These are phyloP conservation scores for Hemistola chrysoprasaria DNA, from an alignment of 2,888 invertebrate genomes.

Conservation along the genomic window DNA sequence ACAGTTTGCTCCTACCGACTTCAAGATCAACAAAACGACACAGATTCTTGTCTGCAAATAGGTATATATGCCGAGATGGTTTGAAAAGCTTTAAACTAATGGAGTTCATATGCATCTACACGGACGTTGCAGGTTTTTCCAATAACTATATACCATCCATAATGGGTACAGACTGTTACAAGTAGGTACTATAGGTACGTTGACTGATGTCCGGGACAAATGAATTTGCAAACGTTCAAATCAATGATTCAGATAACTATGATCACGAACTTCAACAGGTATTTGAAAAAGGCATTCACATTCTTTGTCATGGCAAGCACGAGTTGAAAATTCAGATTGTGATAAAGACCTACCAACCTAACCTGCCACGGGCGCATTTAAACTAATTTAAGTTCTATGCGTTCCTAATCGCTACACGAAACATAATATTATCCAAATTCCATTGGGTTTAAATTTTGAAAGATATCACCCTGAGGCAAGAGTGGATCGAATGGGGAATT, in stretches of 20 bases:
- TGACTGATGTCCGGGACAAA: constrained; percentile 34
- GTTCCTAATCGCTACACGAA: constrained; percentile 29
- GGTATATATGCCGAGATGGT: constrained; percentile 15
- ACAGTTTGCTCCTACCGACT: constrained; percentile 38
- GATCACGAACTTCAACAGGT: constrained; percentile 15
- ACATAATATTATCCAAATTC: no score
- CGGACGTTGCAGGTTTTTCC: constrained; percentile 30
- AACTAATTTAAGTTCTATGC: constrained; percentile 11
- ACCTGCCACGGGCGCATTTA: constrained; percentile 20
- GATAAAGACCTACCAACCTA: constrained; percentile 18
- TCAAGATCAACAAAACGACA: constrained; percentile 24
- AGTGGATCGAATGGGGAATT: constrained; percentile 29
- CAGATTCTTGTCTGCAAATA: constrained; percentile 26
- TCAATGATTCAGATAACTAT: constrained; percentile 21
- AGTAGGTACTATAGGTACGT: constrained; percentile 3
- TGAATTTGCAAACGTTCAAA: constrained; percentile 30
- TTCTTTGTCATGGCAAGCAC: constrained; percentile 17
- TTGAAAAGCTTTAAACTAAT: constrained; percentile 23
- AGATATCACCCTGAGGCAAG: constrained; percentile 15
- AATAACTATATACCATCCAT: constrained; percentile 28
- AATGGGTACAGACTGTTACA: constrained; percentile 27
- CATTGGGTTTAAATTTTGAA: constrained; percentile 12
- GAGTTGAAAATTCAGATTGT: constrained; percentile 18
- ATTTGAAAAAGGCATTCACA: constrained; percentile 18
- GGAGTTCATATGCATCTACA: constrained; percentile 20